These are phyloP conservation scores for Budorcas taxicolor DNA, from an alignment of 2,113 vertebrate species.

Conservation along the genomic window DNA sequence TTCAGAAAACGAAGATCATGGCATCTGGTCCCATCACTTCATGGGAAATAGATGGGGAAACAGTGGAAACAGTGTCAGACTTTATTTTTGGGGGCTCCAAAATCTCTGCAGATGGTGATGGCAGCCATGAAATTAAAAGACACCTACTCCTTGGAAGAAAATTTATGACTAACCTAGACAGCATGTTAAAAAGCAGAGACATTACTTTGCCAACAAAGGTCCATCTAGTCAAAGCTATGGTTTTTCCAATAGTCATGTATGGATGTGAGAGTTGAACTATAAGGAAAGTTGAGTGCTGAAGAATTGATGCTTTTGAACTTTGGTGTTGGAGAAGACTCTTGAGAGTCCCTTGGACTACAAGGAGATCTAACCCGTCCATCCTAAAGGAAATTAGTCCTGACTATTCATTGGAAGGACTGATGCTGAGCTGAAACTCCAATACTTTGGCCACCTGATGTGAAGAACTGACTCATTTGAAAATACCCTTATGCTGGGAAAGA, in stretches of 20 bases:
- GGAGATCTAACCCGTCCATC: not conserved
- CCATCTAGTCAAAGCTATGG: not conserved
- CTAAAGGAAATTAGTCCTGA: not conserved
- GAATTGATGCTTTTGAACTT: not conserved
- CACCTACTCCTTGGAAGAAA: not conserved
- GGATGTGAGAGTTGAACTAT: not conserved
- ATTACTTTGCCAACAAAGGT: not conserved
- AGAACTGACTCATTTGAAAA: not conserved
- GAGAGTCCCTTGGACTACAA: not conserved
- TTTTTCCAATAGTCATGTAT: not conserved
- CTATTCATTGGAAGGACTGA: not conserved
- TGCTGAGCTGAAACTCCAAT: not conserved
- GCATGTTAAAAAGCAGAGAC: not conserved
- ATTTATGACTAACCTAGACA: not conserved
- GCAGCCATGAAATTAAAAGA: not conserved
- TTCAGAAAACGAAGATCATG: not conserved
- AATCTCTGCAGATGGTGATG: not conserved
- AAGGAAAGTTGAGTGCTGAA: rapidly evolving
- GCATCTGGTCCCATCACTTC: not conserved
- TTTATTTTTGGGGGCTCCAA: not conserved
- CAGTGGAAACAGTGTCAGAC: not conserved
- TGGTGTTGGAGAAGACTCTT: not conserved
- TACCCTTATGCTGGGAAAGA: not conserved
- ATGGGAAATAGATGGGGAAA: not conserved
- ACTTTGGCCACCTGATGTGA: not conserved